Conservation (phyloP, 2,797 vertebrate species). For the Sebastes matsubarae region DNA sequence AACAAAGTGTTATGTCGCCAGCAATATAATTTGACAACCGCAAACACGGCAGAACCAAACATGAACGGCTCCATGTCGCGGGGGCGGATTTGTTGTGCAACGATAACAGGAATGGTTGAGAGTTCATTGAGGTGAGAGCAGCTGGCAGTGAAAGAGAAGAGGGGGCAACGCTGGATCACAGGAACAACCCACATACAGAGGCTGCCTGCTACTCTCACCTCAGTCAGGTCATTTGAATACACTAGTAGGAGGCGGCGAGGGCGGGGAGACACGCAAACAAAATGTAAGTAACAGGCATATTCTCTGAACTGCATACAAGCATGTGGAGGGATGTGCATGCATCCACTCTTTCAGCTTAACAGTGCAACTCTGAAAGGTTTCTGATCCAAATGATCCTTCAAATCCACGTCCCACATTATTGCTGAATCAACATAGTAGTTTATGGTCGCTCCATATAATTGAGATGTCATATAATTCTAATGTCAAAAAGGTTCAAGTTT, state of each 20-base stretch:
- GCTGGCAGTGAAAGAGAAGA: slow-evolving; percentile 38
- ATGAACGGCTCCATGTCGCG: slow-evolving; percentile 32
- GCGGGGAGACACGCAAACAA: background rate
- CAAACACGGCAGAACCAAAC: slow-evolving; percentile 13
- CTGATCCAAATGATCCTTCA: background rate
- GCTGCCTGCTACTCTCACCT: slow-evolving; percentile 51
- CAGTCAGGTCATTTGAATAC: slow-evolving; percentile 41
- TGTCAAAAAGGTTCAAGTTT: background rate
- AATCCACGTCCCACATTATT: background rate
- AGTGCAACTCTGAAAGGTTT: background rate
- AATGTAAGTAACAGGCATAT: background rate
- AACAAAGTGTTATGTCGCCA: background rate
- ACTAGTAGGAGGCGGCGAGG: background rate
- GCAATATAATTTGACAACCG: slow-evolving; percentile 3
- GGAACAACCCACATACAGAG: slow-evolving; percentile 69
- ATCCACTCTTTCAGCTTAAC: background rate
- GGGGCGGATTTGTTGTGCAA: slow-evolving; percentile 50
- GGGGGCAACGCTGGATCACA: slow-evolving; percentile 44
- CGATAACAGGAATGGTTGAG: slow-evolving; percentile 18
- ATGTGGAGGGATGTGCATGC: background rate
- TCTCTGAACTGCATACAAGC: background rate
- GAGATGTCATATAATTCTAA: background rate
- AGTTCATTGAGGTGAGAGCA: slow-evolving; percentile 58
- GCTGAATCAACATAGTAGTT: background rate
- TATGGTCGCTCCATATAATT: background rate